These are phyloP conservation scores for Hirtodrosophila alboralis DNA, from an alignment of 2,888 invertebrate species.

Conservation along the genomic window DNA sequence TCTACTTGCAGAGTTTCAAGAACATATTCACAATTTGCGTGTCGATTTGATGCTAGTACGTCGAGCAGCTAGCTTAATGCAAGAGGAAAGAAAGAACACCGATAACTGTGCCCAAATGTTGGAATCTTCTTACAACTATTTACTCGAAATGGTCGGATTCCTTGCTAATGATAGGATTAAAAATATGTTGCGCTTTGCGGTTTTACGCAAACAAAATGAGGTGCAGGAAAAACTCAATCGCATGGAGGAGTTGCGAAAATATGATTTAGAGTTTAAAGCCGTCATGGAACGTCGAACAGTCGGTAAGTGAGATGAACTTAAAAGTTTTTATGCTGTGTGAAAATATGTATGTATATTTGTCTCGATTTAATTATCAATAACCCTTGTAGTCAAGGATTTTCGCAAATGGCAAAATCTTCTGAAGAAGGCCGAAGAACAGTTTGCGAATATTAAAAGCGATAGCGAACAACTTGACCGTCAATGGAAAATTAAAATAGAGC, in stretches of 20 bases:
- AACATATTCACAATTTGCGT: neutral
- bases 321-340: too few species aligned
- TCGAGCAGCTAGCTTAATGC: neutral
- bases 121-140: neutral
- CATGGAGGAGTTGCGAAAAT: neutral
- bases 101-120: neutral
- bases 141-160: neutral
- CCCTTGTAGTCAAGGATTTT: constrained; percentile 23
- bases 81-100: neutral
- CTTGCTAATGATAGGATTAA: constrained; percentile 9
- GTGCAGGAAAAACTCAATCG: constrained; percentile 19
- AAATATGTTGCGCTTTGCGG: constrained; percentile 8
- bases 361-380: too few species aligned
- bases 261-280: neutral
- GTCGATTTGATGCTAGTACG: constrained; percentile 25
- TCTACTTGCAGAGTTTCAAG: constrained; percentile 7
- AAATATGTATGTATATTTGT: neutral
- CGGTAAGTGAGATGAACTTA: constrained; percentile 17
- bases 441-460: neutral
- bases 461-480: neutral
- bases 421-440: neutral
- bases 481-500: constrained; percentile 10
- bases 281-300: constrained; percentile 26
- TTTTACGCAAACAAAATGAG: constrained; percentile 27
- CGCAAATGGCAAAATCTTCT: constrained; percentile 21